Evolutionary conservation across 2,888 invertebrate genomes (phyloP).

Genomic region (Troides oblongomaculatus): DNA sequence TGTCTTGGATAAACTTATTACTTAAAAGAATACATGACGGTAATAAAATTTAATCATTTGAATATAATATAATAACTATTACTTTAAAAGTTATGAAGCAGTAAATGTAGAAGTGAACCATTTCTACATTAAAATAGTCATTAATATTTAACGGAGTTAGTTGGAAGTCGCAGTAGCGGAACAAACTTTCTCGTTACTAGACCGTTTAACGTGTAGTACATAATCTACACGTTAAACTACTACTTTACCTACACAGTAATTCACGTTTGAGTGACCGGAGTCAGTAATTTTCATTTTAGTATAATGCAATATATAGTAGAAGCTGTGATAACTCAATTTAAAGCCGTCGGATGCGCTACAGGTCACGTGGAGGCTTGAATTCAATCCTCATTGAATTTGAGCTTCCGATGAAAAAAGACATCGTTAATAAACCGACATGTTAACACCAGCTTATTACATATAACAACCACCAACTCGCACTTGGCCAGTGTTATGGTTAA

Average conservation of each 20-base stretch:
- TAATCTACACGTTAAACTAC: slow-evolving; percentile 9
- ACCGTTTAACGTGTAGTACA: slow-evolving; percentile 31
- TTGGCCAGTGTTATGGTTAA: too few relatives aligned
- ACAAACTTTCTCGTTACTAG: slow-evolving; percentile 51
- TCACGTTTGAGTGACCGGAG: slow-evolving; percentile 8
- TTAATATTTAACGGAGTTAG: slow-evolving; percentile 44
- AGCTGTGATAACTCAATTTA: too few relatives aligned
- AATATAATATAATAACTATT: not conserved
- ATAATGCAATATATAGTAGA: slow-evolving; percentile 37
- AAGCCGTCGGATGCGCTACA: too few relatives aligned
- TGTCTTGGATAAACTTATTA: too few relatives aligned
- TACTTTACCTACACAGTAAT: slow-evolving; percentile 26
- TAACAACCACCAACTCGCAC: too few relatives aligned
- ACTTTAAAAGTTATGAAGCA: not conserved
- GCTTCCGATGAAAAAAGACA: too few relatives aligned
- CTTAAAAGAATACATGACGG: too few relatives aligned
- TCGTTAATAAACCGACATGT: too few relatives aligned
- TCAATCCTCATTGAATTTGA: too few relatives aligned
- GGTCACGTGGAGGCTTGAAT: too few relatives aligned
- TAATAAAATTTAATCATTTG: too few relatives aligned
- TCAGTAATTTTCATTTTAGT: slow-evolving; percentile 37
- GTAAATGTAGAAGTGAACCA: not conserved
- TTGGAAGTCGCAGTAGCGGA: slow-evolving; percentile 46
- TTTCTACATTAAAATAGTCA: slow-evolving; percentile 38
- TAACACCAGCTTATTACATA: too few relatives aligned